Base-by-base conservation (phyloP, 2,113 vertebrate species). In the Oncorhynchus masou region DNA sequence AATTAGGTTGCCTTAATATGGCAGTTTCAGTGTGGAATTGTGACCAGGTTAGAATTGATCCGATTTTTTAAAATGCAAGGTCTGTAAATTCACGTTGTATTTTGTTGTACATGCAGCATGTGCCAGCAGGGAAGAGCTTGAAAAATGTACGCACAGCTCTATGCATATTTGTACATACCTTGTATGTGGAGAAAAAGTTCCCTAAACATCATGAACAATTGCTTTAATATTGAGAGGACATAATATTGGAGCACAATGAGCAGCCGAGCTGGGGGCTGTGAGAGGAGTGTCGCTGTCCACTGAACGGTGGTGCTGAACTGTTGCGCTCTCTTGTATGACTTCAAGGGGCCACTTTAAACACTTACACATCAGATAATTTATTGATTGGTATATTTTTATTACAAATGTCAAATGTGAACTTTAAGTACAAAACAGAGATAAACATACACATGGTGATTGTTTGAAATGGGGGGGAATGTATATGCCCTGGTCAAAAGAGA, bases 271-370 rank as follows among this genome's bases (percentile, higher is more conserved):
- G 59, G 59, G 4, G 20, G n/a, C n/a, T 22, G 59, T 13, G 19
- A 54, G 15, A 19, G 5, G 59, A 11, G 6, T 27, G 62, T 64
- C 72, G 68, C 70, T 80, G 75, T 85, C 80, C 81, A 24, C 34
- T 68, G 34, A 39, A n/a, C 5, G 6, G 64, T 76, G 68, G 70
- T 74, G 73, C 81, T 82, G 77, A 82, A 73, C 39, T 27, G 64
- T 45, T 45, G 39, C 39, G 8, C 8, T 5, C 22, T 13, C 25
- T 12, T 12, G 20, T 39, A 20, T n/a, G 67, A 67, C 22, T 22
- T 6, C 8, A 6, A 45, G 39, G 16, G 39, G 39, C 8, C 9
- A 45, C 2, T 45, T 45, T 57, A 57, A 57, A 57, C 54, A 57
- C 54, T 5, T 20, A 20, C 20, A 45, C 39, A 11, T 57, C 13